Conservation (phyloP, 2,797 vertebrate genomes). For the Kryptolebias ocellatus region DNA sequence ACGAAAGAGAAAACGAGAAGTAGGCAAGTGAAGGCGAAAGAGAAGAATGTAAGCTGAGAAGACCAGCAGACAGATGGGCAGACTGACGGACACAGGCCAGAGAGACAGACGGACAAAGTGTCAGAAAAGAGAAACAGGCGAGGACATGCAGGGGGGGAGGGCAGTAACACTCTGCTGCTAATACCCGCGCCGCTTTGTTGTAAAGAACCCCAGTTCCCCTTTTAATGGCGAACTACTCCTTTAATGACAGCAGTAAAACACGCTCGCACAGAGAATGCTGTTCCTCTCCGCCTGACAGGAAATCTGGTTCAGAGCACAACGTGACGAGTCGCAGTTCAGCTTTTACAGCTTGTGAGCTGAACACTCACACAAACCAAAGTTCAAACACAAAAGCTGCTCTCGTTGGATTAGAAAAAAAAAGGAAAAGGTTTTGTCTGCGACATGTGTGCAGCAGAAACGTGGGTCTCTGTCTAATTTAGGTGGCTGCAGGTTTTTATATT, state of each 20-base stretch:
- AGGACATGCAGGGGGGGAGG: conserved; percentile 55
- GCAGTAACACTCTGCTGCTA: conserved; percentile 70
- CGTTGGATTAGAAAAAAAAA: conserved; percentile 20
- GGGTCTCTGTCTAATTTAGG: conserved; percentile 53
- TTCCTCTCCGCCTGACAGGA: conserved; percentile 62
- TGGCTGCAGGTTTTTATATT: conserved; percentile 38
- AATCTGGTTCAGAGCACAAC: conserved; percentile 62
- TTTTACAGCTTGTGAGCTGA: conserved; percentile 56
- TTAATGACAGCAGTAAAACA: conserved; percentile 76
- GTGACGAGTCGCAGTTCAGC: conserved; percentile 67
- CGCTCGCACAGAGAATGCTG: conserved; percentile 31
- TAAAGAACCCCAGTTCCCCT: conserved; percentile 66
- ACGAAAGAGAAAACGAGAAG: not conserved
- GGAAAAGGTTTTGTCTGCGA: conserved; percentile 36
- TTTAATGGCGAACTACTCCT: conserved; percentile 72
- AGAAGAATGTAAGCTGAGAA: conserved; percentile 10
- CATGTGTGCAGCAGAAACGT: conserved; percentile 46
- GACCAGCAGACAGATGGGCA: conserved; percentile 26
- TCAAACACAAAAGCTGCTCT: conserved; percentile 50
- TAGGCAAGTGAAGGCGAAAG: not conserved
- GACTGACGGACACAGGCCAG: conserved; percentile 23
- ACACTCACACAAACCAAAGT: conserved; percentile 37
- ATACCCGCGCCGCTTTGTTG: conserved; percentile 76
- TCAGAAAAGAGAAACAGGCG: conserved; percentile 51
- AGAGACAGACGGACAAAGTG: conserved; percentile 37